A percentile compares a stretch with the other conserved stretches of the same genome.
Conservation (phyloP, 2,888 invertebrate species). For the Limnephilus auricula region DNA sequence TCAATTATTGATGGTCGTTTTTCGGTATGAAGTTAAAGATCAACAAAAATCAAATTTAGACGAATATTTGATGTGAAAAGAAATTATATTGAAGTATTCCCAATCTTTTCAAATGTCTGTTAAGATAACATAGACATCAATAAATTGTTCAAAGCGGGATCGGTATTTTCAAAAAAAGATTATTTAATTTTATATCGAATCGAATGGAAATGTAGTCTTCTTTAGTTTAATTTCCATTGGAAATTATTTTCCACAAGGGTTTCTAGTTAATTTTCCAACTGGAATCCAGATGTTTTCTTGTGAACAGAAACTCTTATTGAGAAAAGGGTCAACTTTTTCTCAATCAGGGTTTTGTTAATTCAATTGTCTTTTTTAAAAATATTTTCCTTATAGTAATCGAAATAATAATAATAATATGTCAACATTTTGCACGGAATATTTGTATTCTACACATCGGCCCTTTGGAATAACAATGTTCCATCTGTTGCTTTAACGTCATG, state of each 20-base stretch:
- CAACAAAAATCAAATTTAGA: not conserved
- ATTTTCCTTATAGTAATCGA: too few relatives aligned
- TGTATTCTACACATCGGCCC: too few relatives aligned
- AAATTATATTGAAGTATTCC: not conserved
- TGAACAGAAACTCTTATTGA: too few relatives aligned
- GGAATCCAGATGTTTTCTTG: not conserved
- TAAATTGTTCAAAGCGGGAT: not conserved
- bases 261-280: not conserved
- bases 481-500: too few relatives aligned
- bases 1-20: not conserved
- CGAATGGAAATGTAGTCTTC: not conserved
- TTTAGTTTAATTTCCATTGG: not conserved
- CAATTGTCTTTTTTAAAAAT: too few relatives aligned
- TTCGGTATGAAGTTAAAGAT: not conserved
- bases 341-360: too few relatives aligned
- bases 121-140: not conserved
- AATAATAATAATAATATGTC: too few relatives aligned
- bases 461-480: too few relatives aligned
- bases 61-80: too few relatives aligned
- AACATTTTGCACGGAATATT: too few relatives aligned
- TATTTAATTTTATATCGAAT: too few relatives aligned
- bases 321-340: too few relatives aligned
- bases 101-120: not conserved
- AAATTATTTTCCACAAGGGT: not conserved
- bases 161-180: not conserved